phyloP scores from a whole-genome alignment of 2,888 invertebrate genomes.

The Pegoplata infirma region DNA sequence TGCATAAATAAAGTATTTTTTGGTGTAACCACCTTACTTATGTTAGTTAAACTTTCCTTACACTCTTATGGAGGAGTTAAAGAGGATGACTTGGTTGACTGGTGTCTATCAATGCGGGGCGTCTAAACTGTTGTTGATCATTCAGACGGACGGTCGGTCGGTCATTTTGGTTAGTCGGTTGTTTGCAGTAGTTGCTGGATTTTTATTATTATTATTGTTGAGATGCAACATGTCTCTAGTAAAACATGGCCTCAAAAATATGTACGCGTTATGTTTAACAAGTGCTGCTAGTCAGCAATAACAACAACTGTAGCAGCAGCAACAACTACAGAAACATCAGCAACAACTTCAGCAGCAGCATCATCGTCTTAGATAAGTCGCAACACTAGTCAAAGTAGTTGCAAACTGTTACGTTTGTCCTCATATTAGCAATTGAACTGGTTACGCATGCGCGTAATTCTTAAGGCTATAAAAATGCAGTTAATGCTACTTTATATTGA shows the following conservation, averaged over 20 bases:
- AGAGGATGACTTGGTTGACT: slow-evolving; percentile 50
- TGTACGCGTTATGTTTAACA: slow-evolving; percentile 59
- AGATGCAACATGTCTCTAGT: slow-evolving; percentile 49
- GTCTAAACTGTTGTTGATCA: slow-evolving; percentile 37
- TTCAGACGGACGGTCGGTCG: slow-evolving; percentile 5
- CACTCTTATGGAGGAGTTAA: slow-evolving; percentile 29
- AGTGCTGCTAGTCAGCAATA: slow-evolving; percentile 49
- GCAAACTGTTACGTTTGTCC: slow-evolving; percentile 51
- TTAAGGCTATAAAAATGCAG: slow-evolving; percentile 61
- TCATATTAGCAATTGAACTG: slow-evolving; percentile 63
- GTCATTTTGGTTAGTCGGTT: slow-evolving; percentile 1
- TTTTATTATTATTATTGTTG: slow-evolving; percentile 20
- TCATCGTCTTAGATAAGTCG: too few relatives aligned
- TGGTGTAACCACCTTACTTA: slow-evolving; percentile 34
- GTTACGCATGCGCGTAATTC: slow-evolving; percentile 66
- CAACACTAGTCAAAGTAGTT: neutral
- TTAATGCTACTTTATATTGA: slow-evolving; percentile 61
- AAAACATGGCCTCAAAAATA: slow-evolving; percentile 59
- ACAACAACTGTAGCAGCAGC: slow-evolving; percentile 22
- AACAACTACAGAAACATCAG: slow-evolving; percentile 14
- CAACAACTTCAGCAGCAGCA: too few relatives aligned
- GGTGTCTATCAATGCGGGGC: slow-evolving; percentile 62
- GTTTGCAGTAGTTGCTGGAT: slow-evolving; percentile 18
- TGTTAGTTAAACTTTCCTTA: too few relatives aligned
- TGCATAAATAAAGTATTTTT: slow-evolving; percentile 48